Base-by-base conservation (phyloP, 1,140 invertebrate species). In the Trichonephila inaurata region DNA sequence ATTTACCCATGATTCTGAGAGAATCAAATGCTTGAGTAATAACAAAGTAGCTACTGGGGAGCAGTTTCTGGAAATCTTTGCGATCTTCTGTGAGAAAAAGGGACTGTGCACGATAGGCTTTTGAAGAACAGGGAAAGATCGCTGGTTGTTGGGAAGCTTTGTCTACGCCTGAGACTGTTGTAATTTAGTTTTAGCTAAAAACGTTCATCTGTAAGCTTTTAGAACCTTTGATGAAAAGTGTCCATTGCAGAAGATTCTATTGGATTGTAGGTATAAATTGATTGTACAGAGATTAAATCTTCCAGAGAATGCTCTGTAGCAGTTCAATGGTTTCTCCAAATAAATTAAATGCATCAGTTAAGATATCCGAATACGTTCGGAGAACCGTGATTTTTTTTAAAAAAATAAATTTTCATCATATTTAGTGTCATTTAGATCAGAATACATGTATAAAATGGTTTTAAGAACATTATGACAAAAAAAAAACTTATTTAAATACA, bases 1-100 rank as follows among this genome's bases (percentile, higher is more conserved):
- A 72, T 72, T 72, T 72, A 72, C 69, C 69, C 69, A 24, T 72
- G 69, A 72, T 72, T 72, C 33, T 40, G 28, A 33, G 28, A 18
- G 69, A 72, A 72, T 72, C 69, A 72, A 72, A 72, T 72, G 69
- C 69, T 72, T 72, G n/a, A 72, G 69, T 72, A 72, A 72, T 72
- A 72, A 72, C 69, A 72, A 72, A 72, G 69, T 72, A 72, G 69
- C 69, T 72, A 72, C 69, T 24, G 28, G 69, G 69, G 69, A 72
- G 28, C 69, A 72, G 24, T 72, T 72, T 12, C 28, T n/a, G 12
- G 24, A 72, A 72, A 72, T 72, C 69, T 72, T 24, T 72, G n/a
- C 69, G n/a, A 24, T 28, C 28, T 28, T 8, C 14, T 8, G 12
- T 18, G 69, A 28, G 24, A 72, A 72, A 72, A 28, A 72, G 10